Conservation (phyloP, 2,113 vertebrate species). For the Rhinolophus ferrumequinum region DNA sequence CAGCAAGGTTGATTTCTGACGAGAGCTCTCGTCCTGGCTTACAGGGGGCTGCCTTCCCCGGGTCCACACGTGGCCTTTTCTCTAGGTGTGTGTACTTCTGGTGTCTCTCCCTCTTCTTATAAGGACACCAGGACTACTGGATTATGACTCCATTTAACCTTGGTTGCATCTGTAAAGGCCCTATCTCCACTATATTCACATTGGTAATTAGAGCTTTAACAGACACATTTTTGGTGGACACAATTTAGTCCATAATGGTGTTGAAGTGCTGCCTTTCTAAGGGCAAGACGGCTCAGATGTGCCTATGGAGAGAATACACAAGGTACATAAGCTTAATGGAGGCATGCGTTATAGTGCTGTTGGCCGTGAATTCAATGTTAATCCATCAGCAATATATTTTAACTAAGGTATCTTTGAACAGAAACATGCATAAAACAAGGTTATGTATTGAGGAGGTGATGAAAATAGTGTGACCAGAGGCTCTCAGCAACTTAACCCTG, state of each 20-base stretch:
- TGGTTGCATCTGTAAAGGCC: neutral
- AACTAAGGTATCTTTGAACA: constrained; percentile 1
- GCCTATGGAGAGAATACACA: neutral
- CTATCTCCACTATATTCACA: neutral
- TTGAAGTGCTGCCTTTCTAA: neutral
- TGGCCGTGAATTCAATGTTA: neutral
- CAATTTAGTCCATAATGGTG: neutral
- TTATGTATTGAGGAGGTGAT: neutral
- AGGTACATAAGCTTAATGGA: neutral
- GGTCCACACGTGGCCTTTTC: neutral
- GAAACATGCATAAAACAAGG: constrained; percentile 26
- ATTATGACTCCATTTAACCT: neutral
- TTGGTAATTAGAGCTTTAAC: neutral
- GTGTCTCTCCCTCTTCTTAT: too few species aligned
- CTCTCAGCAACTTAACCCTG: neutral
- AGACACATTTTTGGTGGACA: neutral
- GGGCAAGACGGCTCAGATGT: neutral
- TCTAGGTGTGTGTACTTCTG: fast-evolving
- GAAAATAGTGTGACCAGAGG: neutral
- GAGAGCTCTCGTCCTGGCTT: neutral
- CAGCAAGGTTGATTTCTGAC: neutral
- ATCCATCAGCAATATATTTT: neutral
- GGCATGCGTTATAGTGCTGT: neutral
- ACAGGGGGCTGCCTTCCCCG: neutral
- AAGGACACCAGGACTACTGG: neutral